phyloP scores from a whole-genome alignment of 2,797 vertebrate genomes.

The Amphiprion clarkii region DNA sequence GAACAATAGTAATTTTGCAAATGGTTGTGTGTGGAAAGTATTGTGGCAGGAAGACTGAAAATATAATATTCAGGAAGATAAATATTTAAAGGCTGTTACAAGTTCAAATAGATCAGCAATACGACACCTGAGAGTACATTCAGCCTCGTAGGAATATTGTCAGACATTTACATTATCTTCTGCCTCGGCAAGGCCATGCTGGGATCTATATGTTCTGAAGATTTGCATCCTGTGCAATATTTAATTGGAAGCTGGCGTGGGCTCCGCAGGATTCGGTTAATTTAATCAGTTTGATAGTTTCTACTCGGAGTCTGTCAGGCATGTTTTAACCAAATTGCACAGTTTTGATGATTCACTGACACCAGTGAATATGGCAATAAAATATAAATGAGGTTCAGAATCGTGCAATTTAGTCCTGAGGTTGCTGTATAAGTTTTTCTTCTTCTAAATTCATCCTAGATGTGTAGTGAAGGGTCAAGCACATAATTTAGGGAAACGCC shows the following conservation, averaged over 20 bases:
- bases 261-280: conserved; percentile 23
- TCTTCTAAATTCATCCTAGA: not conserved
- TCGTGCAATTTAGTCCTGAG: conserved; percentile 10
- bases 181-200: not conserved
- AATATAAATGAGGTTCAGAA: conserved; percentile 34
- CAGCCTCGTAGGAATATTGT: not conserved
- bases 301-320: conserved; percentile 26
- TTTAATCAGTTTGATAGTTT: conserved; percentile 46
- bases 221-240: conserved; percentile 32
- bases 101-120: conserved; percentile 33
- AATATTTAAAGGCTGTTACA: not conserved
- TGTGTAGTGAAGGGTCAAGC: not conserved
- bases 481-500: not conserved
- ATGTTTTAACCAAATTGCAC: conserved; percentile 42
- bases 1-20: not conserved
- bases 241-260: conserved; percentile 32
- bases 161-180: conserved; percentile 14
- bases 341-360: conserved; percentile 42
- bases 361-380: conserved; percentile 13
- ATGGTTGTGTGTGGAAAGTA: not conserved
- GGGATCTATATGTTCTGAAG: conserved; percentile 17
- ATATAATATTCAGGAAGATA: not conserved
- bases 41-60: not conserved
- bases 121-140: conserved; percentile 2
- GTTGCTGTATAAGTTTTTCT: not conserved